Percentiles rank a stretch among this genome's conserved stretches.
phyloP scores from a whole-genome alignment of 2,888 invertebrate species.

The Drosophila colorata region DNA sequence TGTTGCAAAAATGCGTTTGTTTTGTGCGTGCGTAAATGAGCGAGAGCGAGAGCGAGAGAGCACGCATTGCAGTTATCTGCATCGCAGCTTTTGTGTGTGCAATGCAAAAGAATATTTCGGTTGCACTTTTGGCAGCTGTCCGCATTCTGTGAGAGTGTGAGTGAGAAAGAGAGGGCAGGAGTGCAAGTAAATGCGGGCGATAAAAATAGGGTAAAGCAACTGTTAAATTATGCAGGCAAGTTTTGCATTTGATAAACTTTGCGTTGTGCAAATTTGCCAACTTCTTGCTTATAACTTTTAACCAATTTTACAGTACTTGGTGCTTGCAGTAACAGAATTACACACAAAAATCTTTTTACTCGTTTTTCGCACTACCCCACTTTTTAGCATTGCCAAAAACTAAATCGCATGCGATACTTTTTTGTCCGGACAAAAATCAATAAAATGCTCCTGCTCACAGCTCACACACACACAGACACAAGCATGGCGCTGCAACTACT shows the following conservation, averaged over 20 bases:
- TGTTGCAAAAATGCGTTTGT: constrained; percentile 11
- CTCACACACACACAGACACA: constrained; percentile 11
- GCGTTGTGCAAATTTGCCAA: constrained; percentile 20
- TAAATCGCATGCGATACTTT: constrained; percentile 49
- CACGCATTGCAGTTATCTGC: constrained; percentile 22
- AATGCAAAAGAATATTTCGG: constrained; percentile 27
- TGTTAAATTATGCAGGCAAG: constrained; percentile 45
- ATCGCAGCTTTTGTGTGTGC: constrained; percentile 20
- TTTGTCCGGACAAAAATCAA: constrained; percentile 62
- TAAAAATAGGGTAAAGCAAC: constrained; percentile 33
- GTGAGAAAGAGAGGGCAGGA: constrained; percentile 1
- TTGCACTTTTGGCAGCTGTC: constrained; percentile 45
- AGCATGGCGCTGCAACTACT: constrained; percentile 35
- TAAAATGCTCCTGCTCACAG: constrained; percentile 52
- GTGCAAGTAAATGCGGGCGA: constrained; percentile 9
- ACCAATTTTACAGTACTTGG: constrained; percentile 24
- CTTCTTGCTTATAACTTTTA: constrained; percentile 33
- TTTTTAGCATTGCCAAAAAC: constrained; percentile 44
- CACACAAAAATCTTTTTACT: neutral
- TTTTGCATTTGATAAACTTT: constrained; percentile 31
- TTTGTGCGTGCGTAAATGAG: constrained; percentile 1
- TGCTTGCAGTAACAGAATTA: neutral
- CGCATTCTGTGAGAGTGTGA: constrained; percentile 5
- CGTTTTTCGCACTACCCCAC: constrained; percentile 19
- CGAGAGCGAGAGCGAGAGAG: neutral